phyloP scores from a whole-genome alignment of 1,140 invertebrate species.

The Thaumatotibia leucotreta region DNA sequence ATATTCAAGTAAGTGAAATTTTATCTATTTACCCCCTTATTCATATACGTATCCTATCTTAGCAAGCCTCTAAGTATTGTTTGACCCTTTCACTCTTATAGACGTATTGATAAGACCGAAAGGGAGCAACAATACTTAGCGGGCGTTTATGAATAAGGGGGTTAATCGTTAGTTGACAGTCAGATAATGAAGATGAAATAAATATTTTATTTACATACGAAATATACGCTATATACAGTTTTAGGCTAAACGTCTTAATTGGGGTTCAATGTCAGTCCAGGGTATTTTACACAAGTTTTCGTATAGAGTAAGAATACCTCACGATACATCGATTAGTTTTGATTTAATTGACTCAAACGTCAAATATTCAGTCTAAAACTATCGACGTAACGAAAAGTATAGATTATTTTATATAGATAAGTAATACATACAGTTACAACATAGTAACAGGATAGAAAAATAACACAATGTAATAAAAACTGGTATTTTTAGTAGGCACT shows the following conservation, averaged over 20 bases:
- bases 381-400: neutral
- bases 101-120: too few species aligned
- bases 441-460: neutral
- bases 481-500: too few species aligned
- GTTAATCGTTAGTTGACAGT: neutral
- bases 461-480: too few species aligned
- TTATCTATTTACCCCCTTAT: neutral
- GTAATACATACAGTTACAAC: neutral
- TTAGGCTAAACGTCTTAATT: slow-evolving; percentile 2
- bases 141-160: neutral
- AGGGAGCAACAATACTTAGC: too few species aligned
- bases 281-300: neutral
- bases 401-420: neutral
- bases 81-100: too few species aligned
- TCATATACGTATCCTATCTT: too few species aligned
- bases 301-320: neutral
- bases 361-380: neutral
- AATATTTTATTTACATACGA: slow-evolving; percentile 2
- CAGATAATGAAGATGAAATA: neutral
- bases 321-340: neutral
- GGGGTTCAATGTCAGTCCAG: neutral
- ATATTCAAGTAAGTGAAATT: too few species aligned
- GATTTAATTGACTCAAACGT: neutral
- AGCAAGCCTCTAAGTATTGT: too few species aligned
- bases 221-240: neutral